These are phyloP conservation scores for Triplophysa tibetana DNA, from an alignment of 2,113 vertebrate species.

Conservation along the genomic window DNA sequence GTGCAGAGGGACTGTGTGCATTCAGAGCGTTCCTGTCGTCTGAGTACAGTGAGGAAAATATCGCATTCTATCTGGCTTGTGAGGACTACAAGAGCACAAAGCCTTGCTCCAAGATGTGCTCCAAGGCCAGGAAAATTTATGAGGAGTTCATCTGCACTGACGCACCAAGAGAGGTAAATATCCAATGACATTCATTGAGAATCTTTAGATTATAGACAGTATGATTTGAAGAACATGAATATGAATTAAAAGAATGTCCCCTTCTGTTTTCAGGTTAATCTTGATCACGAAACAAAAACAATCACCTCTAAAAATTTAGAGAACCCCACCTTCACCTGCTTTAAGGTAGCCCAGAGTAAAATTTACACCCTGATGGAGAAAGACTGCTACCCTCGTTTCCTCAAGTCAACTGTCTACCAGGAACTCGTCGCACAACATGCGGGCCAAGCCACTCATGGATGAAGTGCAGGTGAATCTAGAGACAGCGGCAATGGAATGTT, in stretches of 20 bases:
- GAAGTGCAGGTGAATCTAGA: not conserved
- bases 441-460: slow-evolving; percentile 1
- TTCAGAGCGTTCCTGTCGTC: slow-evolving; percentile 90
- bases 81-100: slow-evolving; percentile 87
- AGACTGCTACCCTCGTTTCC: slow-evolving; percentile 91
- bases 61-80: slow-evolving; percentile 94
- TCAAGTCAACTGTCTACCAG: slow-evolving; percentile 76
- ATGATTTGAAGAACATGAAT: not conserved
- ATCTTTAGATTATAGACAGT: too few relatives aligned
- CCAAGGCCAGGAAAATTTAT: slow-evolving; percentile 88
- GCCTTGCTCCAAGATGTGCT: slow-evolving; percentile 75
- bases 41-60: slow-evolving; percentile 94
- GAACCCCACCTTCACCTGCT: slow-evolving; percentile 74
- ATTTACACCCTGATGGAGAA: slow-evolving; percentile 93
- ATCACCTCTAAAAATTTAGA: slow-evolving; percentile 80
- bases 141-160: slow-evolving; percentile 86
- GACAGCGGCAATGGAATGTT: not conserved
- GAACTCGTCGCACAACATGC: slow-evolving; percentile 58
- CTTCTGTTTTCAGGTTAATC: slow-evolving; percentile 80
- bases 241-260: not conserved
- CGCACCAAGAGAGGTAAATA: slow-evolving; percentile 87
- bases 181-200: too few relatives aligned
- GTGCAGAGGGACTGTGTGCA: slow-evolving; percentile 82
- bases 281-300: slow-evolving; percentile 86
- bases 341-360: slow-evolving; percentile 82